phyloP scores from a whole-genome alignment of 2,797 vertebrate genomes.

The Otus scops region DNA sequence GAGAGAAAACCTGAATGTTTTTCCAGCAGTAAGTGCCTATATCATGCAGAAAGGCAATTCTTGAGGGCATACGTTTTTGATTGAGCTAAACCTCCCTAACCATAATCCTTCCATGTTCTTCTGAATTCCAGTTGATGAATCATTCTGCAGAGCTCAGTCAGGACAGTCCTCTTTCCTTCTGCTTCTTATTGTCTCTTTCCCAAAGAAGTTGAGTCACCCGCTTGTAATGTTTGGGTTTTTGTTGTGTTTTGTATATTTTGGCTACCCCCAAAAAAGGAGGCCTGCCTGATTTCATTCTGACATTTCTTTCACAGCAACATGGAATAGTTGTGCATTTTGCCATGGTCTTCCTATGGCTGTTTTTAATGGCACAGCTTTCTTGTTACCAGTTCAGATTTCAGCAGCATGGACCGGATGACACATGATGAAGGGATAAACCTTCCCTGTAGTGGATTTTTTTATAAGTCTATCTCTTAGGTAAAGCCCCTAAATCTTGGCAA shows the following conservation, averaged over 20 bases:
- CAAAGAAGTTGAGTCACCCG: constrained; percentile 43
- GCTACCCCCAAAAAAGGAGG: not conserved
- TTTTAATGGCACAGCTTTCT: constrained; percentile 56
- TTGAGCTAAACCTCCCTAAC: constrained; percentile 1
- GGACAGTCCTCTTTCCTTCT: constrained; percentile 18
- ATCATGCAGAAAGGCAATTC: not conserved
- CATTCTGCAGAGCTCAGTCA: not conserved
- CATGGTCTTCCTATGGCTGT: not conserved
- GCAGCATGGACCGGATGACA: not conserved
- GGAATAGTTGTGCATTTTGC: not conserved
- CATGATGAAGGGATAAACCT: constrained; percentile 57
- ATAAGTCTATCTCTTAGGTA: constrained; percentile 72
- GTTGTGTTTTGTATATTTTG: constrained; percentile 41
- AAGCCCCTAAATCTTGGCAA: constrained; percentile 72
- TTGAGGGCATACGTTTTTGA: not conserved
- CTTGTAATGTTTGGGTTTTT: constrained; percentile 43
- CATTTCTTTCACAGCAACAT: constrained; percentile 26
- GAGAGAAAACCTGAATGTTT: not conserved
- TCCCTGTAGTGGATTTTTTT: constrained; percentile 66
- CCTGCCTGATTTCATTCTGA: constrained; percentile 14
- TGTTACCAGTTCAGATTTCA: constrained; percentile 65
- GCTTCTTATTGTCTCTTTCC: constrained; percentile 17
- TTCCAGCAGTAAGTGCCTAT: not conserved
- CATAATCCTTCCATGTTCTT: constrained; percentile 4
- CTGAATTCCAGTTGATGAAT: constrained; percentile 47